A percentile compares a stretch with the other conserved stretches of the same genome.
Evolutionary conservation across 2,113 vertebrate species (phyloP).

Genomic region (Erpornis zantholeuca): DNA sequence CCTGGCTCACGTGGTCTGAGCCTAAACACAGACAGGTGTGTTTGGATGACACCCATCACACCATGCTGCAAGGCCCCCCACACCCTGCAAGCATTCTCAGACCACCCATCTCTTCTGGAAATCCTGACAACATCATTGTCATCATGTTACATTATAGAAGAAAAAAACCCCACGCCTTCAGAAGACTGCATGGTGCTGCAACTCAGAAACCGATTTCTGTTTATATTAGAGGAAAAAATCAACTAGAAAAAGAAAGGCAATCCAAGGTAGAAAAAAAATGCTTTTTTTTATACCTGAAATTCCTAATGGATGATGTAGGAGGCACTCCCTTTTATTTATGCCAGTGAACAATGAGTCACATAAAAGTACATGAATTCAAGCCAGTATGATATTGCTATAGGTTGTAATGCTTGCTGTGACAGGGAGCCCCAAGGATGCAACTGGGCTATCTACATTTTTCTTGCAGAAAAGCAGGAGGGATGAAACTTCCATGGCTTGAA

Average conservation of each 20-base stretch:
- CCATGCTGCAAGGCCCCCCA: neutral
- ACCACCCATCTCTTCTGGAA: neutral
- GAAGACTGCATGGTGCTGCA: neutral
- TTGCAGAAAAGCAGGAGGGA: neutral
- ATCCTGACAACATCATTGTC: neutral
- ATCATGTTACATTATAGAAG: neutral
- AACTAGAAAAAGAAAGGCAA: neutral
- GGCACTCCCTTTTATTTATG: constrained; percentile 39
- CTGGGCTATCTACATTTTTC: neutral
- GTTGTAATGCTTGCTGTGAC: neutral
- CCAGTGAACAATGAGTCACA: constrained; percentile 25
- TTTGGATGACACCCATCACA: neutral
- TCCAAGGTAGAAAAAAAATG: neutral
- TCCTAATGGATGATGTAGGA: constrained; percentile 19
- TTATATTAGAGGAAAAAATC: neutral
- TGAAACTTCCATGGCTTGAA: neutral
- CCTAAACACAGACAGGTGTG: neutral
- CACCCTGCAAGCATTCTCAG: neutral
- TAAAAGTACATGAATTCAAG: constrained; percentile 3
- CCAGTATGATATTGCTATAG: neutral
- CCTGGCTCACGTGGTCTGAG: accelerated
- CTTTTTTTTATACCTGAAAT: neutral
- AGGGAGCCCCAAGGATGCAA: neutral
- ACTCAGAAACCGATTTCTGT: neutral
- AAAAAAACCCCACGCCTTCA: neutral